phyloP scores from a whole-genome alignment of 30 jellyfish, hydroid and myxozoan genomes.

The Sanderia malayensis region DNA sequence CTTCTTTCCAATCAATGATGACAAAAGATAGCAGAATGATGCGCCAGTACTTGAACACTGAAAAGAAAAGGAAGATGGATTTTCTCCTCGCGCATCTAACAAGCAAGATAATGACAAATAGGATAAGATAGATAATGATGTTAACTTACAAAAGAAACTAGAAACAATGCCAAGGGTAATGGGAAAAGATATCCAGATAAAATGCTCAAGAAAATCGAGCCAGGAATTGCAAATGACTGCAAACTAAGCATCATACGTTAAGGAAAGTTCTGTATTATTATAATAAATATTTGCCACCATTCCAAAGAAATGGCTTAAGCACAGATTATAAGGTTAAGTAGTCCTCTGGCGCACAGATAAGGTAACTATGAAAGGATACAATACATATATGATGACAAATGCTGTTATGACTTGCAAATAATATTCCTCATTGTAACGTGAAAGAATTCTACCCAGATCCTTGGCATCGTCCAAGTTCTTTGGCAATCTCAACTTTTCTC shows the following conservation, averaged over 20 bases:
- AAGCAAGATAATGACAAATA: too few relatives aligned
- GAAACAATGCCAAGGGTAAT: conserved; percentile 78
- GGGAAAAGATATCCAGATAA: conserved; percentile 86
- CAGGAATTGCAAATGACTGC: conserved; percentile 94
- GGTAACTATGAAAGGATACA: conserved; percentile 49
- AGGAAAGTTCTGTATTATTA: too few relatives aligned
- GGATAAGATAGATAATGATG: too few relatives aligned
- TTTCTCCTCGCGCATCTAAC: too few relatives aligned
- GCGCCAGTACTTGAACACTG: conserved; percentile 90
- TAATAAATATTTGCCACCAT: too few relatives aligned
- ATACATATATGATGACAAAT: conserved; percentile 58
- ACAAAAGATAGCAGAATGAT: conserved; percentile 68
- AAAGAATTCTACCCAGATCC: conserved; percentile 75
- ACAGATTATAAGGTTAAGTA: too few relatives aligned
- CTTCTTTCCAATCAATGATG: conserved; percentile 76
- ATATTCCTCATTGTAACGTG: conserved; percentile 76
- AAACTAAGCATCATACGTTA: conserved; percentile 30
- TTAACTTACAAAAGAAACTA: conserved; percentile 76
- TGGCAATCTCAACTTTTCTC: conserved; percentile 67
- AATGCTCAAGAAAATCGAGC: conserved; percentile 83
- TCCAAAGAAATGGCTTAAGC: too few relatives aligned
- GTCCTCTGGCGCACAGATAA: neutral
- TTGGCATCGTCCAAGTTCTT: conserved; percentile 78
- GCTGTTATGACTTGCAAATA: conserved; percentile 62
- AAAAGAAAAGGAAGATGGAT: neutral